Evolutionary conservation across 2,797 vertebrate genomes (phyloP).

Genomic region (Anolis apletophallus): DNA sequence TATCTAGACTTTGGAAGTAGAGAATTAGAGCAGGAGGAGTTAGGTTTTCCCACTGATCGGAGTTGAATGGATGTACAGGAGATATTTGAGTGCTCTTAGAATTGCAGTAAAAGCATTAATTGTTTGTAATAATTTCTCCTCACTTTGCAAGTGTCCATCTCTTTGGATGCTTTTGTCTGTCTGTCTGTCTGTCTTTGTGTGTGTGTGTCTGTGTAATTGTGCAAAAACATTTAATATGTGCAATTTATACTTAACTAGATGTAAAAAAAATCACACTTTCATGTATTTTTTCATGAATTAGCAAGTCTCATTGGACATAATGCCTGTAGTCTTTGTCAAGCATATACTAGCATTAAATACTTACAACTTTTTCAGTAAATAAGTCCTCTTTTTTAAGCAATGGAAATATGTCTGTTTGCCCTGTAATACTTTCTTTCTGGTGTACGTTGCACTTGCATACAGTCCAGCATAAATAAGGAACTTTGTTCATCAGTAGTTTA

Average conservation of each 20-base stretch:
- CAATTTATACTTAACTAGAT: constrained; percentile 53
- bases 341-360: constrained; percentile 74
- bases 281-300: constrained; percentile 72
- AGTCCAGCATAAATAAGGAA: constrained; percentile 76
- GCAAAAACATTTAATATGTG: too few species aligned
- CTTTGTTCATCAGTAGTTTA: constrained; percentile 75
- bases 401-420: constrained; percentile 70
- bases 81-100: background rate
- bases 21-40: background rate
- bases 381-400: constrained; percentile 72
- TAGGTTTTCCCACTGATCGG: background rate
- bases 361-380: constrained; percentile 65
- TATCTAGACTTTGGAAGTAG: background rate
- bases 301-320: constrained; percentile 71
- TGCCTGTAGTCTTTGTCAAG: constrained; percentile 76
- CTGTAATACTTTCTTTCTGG: constrained; percentile 73
- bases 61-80: background rate
- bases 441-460: constrained; percentile 71
- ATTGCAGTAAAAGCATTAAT: background rate
- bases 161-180: too few species aligned
- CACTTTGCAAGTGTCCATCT: too few species aligned
- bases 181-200: too few species aligned
- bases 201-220: too few species aligned
- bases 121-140: too few species aligned
- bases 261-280: constrained; percentile 69